Conservation (phyloP, 2,113 vertebrate species). For the Anarhynchus alexandrinus region DNA sequence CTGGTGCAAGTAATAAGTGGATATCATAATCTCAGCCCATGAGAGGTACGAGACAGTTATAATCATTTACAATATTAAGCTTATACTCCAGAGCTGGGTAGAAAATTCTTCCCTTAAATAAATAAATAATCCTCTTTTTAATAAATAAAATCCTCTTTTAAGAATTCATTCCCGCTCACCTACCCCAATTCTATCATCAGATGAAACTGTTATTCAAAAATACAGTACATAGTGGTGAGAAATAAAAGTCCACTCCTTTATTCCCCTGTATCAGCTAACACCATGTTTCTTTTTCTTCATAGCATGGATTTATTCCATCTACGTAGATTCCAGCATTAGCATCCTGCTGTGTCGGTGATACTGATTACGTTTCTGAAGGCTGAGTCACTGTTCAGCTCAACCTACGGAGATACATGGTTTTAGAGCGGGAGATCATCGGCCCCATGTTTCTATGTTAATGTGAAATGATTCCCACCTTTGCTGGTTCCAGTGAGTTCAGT, state of each 20-base stretch:
- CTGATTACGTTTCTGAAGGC: not conserved
- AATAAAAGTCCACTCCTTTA: not conserved
- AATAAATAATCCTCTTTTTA: not conserved
- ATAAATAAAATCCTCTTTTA: not conserved
- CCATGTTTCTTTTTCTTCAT: not conserved
- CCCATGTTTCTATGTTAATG: not conserved
- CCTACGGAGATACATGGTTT: rapidly evolving
- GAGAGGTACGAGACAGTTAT: not conserved
- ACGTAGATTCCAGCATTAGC: not conserved
- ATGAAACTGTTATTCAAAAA: not conserved
- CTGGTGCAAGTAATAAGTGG: not conserved
- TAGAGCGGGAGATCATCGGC: rapidly evolving
- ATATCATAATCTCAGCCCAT: not conserved
- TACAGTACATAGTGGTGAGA: not conserved
- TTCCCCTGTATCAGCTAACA: rapidly evolving
- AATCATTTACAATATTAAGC: not conserved
- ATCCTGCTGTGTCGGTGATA: not conserved
- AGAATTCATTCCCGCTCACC: not conserved
- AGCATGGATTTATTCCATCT: not conserved
- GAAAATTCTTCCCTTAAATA: not conserved
- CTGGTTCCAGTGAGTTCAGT: not conserved
- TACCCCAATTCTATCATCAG: not conserved
- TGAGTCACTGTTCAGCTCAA: not conserved
- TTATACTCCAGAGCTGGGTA: not conserved
- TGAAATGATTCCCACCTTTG: not conserved